These are phyloP conservation scores for Phymanthus crucifer DNA, from an alignment of 92 coral and sea anemone genomes.

Conservation along the genomic window DNA sequence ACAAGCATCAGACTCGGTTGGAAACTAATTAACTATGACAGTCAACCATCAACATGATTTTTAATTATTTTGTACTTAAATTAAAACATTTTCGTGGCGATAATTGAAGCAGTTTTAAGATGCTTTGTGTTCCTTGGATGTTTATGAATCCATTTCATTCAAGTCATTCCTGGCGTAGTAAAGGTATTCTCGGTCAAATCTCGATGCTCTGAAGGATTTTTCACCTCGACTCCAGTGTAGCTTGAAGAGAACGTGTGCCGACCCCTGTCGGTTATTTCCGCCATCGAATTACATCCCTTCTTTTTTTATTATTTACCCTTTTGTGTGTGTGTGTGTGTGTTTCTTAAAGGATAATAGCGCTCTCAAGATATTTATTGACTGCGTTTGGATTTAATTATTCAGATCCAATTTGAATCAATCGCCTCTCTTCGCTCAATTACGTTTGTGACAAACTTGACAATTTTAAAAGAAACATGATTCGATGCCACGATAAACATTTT, in stretches of 20 bases:
- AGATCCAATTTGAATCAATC: constrained; percentile 16
- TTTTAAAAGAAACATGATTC: background rate
- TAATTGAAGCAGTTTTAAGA: constrained; percentile 18
- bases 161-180: background rate
- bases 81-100: constrained; percentile 25
- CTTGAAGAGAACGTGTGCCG: constrained; percentile 6
- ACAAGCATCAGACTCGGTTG: background rate
- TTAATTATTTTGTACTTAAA: constrained; percentile 30
- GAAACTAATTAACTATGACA: constrained; percentile 25
- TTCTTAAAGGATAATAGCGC: constrained; percentile 7
- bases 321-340: background rate
- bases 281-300: constrained; percentile 13
- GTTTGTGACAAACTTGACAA: background rate
- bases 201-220: background rate
- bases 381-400: constrained; percentile 15
- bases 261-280: constrained; percentile 17
- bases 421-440: background rate
- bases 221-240: background rate
- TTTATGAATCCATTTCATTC: background rate
- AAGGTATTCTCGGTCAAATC: background rate
- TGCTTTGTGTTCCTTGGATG: constrained; percentile 10
- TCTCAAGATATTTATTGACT: constrained; percentile 13
- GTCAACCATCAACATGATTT: constrained; percentile 14
- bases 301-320: constrained; percentile 14
- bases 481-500: background rate